These are phyloP conservation scores for Macrostomum lignano DNA, from an alignment of 1,140 invertebrate species.

Conservation along the genomic window DNA sequence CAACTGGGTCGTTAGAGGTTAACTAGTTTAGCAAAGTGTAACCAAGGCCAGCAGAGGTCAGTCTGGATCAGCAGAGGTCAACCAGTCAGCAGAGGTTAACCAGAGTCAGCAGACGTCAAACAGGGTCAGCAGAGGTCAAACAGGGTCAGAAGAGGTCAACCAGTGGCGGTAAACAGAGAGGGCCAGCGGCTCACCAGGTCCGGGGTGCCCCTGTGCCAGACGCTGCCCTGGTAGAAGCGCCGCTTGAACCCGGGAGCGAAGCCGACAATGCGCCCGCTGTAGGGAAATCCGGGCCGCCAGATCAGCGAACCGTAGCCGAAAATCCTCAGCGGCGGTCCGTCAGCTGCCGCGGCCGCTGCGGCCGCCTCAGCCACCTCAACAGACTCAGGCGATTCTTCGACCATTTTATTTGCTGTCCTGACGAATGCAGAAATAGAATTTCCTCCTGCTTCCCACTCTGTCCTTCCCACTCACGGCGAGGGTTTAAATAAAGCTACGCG, in stretches of 20 bases:
- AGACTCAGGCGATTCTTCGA: too few species aligned
- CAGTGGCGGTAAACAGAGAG: background rate
- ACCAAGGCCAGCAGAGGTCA: background rate
- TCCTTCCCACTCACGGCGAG: too few species aligned
- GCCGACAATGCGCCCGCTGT: constrained; percentile 41
- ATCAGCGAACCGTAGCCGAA: constrained; percentile 74
- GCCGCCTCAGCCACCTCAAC: too few species aligned
- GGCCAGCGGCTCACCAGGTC: constrained; percentile 34
- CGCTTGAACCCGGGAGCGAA: constrained; percentile 51
- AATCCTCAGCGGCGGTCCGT: too few species aligned
- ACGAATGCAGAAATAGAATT: too few species aligned
- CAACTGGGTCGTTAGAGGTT: constrained; percentile 1
- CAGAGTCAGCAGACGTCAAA: background rate
- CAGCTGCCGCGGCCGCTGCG: too few species aligned
- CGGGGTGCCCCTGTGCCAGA: constrained; percentile 54
- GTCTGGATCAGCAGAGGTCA: background rate
- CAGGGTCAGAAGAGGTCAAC: background rate
- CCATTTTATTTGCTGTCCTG: too few species aligned
- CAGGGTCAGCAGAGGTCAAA: background rate
- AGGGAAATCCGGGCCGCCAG: constrained; percentile 71
- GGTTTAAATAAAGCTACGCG: too few species aligned
- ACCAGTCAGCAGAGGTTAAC: background rate
- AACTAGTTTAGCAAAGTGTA: background rate
- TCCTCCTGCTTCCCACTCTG: too few species aligned
- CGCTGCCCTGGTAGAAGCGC: constrained; percentile 63